phyloP scores from a whole-genome alignment of 2,888 invertebrate genomes.

The Epiblema foenella region DNA sequence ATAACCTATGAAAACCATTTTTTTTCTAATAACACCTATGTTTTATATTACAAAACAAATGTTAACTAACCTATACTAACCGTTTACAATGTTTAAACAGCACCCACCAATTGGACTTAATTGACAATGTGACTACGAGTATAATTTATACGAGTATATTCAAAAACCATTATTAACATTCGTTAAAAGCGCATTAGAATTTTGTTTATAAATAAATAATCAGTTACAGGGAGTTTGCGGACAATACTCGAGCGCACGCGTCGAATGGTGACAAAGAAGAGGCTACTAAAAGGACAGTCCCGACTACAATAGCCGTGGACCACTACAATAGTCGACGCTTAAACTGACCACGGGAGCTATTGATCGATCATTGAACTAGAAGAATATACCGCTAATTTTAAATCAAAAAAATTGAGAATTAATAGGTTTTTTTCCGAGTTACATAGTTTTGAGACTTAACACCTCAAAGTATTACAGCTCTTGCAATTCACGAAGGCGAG shows the following conservation, averaged over 20 bases:
- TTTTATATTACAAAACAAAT: background rate
- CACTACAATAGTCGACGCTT: slow-evolving; percentile 63
- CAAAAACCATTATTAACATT: slow-evolving; percentile 47
- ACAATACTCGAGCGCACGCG: slow-evolving; percentile 55
- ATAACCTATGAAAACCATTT: too few species aligned
- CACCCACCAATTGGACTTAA: slow-evolving; percentile 25
- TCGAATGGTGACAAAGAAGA: slow-evolving; percentile 52
- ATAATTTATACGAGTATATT: slow-evolving; percentile 45
- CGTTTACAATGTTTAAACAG: background rate
- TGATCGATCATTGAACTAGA: slow-evolving; percentile 69
- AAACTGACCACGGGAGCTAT: slow-evolving; percentile 66
- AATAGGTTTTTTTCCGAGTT: background rate
- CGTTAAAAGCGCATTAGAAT: slow-evolving; percentile 64
- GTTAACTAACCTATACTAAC: background rate
- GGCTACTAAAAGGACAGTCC: slow-evolving; percentile 59
- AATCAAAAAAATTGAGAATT: slow-evolving; percentile 47
- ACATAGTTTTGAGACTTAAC: slow-evolving; percentile 1
- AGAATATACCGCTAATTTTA: slow-evolving; percentile 74
- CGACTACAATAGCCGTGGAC: slow-evolving; percentile 58
- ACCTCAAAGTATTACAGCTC: background rate
- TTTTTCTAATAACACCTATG: background rate
- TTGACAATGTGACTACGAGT: slow-evolving; percentile 14
- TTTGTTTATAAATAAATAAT: slow-evolving; percentile 51
- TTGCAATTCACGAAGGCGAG: too few species aligned
- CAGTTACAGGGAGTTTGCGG: slow-evolving; percentile 22